Evolutionary conservation across 2,888 invertebrate genomes (phyloP), one percentile per base, ranked within the genome.

Genomic region (Macrostomum cliftonense): DNA sequence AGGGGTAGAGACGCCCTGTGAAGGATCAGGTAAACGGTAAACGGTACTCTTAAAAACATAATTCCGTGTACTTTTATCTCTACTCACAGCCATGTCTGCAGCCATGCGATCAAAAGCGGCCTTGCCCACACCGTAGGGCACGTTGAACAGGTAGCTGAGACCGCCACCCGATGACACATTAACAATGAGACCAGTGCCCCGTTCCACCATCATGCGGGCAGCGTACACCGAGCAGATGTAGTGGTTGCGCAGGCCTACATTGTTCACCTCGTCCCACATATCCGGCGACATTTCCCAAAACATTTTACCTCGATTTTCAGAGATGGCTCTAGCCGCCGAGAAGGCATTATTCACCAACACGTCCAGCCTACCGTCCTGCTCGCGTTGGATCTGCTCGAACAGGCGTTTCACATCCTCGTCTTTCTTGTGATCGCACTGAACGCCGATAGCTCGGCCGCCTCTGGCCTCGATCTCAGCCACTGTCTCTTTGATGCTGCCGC

Each of bases 41-140:
- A n/a, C n/a, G n/a, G n/a, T n/a, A n/a, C n/a, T n/a, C n/a, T n/a
- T n/a, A n/a, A n/a, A n/a, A n/a, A n/a, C n/a, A n/a, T n/a, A n/a
- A n/a, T n/a, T n/a, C n/a, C n/a, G n/a, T 28, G 28, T 9, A 28
- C 5, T 28, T 28, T 28, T 28, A 28, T 4, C 28, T 28, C 4
- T 28, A 28, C 28, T 28, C 28, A 28, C 28, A 1, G 63, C 71
- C 56, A 69, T 71, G 54, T 73, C 73, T 1, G 63, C 67, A 0
- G 72, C 66, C 71, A 73, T 69, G 19, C 73, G 58, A 54, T 73
- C 73, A 45, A 71, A 63, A n/a, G 70, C 72, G 38, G 61, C 65
- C 54, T 73, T 73, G 12, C 73, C 73, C 16, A 68, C 59, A 1
- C 73, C 72, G 53, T 72, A 72, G 0, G 71, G 58, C 1, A 67